Evolutionary conservation across 2,797 vertebrate genomes (phyloP), one percentile per base, ranked within the genome.

Genomic region (Botia almorhae): DNA sequence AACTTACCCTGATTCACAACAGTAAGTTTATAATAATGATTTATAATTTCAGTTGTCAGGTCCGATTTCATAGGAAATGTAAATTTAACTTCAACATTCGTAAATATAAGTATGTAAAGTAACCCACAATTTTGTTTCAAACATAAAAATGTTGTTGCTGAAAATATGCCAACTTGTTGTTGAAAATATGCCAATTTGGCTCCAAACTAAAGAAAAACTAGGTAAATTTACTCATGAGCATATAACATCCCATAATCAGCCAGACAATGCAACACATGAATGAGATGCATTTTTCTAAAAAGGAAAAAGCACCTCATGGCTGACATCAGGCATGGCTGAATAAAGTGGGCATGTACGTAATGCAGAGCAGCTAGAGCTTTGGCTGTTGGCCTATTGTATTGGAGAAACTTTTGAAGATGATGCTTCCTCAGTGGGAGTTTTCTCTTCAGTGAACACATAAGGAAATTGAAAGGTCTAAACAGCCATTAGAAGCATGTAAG

Each of bases 291-390:
- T 69, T 93, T 93, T 87, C 77, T 87, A 81, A 55, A 72, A 78
- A 88, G 92, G 92, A 89, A 96, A 95, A 94, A 89, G 74, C 93
- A 89, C 82, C 87, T 94, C 87, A 92, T 92, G 88, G 90, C 90
- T 94, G 90, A 85, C 89, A 91, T 92, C 90, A 94, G 88, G 91
- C 92, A 93, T 91, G 92, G 90, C 87, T 89, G 88, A 78, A 91
- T 86, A 89, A 88, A 90, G 87, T 89, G 88, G 87, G 80, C 75
- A 86, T 76, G 85, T 86, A 61, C 79, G 76, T 95, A 95, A 95
- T 93, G 75, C 81, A 86, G 90, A 94, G 90, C 95, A 91, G 90
- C 89, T 92, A 90, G 83, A 63, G 65, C 33, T 55, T 80, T 85
- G 77, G 89, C 56, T 82, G 81, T 69, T 78, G 74, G 84, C 68